Conservation (phyloP, 2,113 vertebrate species). For the Tricholaema leucomelas region DNA sequence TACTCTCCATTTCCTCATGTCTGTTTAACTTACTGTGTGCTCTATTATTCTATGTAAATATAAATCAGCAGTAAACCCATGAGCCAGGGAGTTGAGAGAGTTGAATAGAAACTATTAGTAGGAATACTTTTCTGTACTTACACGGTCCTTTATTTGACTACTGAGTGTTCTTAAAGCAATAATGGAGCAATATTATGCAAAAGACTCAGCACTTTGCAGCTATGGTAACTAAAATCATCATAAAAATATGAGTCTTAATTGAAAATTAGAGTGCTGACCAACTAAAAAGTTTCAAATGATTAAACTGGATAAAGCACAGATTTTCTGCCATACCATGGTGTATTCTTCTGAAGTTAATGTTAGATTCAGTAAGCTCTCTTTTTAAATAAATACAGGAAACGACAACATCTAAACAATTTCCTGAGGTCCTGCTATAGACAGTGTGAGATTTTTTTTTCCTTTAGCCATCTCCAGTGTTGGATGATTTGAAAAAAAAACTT, state of each 20-base stretch:
- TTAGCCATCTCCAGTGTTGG: neutral
- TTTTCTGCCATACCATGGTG: neutral
- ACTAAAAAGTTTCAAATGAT: neutral
- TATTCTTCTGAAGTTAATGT: neutral
- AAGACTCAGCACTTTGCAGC: neutral
- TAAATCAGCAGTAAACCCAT: slow-evolving; percentile 14
- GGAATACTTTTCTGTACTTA: neutral
- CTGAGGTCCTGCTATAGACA: neutral
- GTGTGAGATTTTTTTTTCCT: neutral
- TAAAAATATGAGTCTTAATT: neutral
- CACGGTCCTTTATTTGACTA: neutral
- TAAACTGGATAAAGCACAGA: neutral
- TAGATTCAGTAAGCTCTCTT: neutral
- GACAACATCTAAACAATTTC: neutral
- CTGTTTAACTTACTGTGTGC: slow-evolving; percentile 53
- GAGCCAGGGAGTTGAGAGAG: neutral
- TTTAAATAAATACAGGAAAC: neutral
- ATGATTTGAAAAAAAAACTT: neutral
- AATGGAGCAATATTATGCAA: neutral
- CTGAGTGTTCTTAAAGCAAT: neutral
- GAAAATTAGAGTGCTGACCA: neutral
- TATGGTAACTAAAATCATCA: neutral
- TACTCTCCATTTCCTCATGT: slow-evolving; percentile 57
- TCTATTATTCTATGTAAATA: neutral
- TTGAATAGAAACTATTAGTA: neutral